phyloP scores from a whole-genome alignment of 2,888 invertebrate species.

The Linnaemya vulpina region DNA sequence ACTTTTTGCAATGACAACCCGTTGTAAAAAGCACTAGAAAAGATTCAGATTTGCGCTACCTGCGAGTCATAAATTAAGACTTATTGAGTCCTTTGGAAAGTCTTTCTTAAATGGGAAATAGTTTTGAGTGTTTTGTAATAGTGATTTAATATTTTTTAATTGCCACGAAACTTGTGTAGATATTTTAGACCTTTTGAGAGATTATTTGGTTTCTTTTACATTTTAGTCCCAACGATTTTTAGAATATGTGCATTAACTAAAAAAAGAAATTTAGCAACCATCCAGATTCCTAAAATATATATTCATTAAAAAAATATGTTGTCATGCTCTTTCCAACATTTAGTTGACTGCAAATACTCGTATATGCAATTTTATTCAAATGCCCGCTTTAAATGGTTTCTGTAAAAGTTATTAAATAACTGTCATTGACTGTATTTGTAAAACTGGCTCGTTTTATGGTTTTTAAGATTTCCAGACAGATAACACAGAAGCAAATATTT shows the following conservation, averaged over 20 bases:
- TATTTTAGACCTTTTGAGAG: constrained; percentile 21
- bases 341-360: background rate
- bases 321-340: constrained; percentile 34
- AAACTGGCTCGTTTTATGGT: constrained; percentile 53
- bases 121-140: background rate
- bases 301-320: constrained; percentile 5
- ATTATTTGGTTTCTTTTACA: background rate
- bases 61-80: too few relatives aligned
- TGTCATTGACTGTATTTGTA: background rate
- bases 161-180: background rate
- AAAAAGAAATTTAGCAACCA: too few relatives aligned
- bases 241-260: too few relatives aligned
- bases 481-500: constrained; percentile 71
- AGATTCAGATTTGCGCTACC: too few relatives aligned
- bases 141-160: background rate
- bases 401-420: constrained; percentile 14
- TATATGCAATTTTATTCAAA: constrained; percentile 34
- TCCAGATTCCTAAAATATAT: constrained; percentile 10
- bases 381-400: constrained; percentile 7
- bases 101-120: too few relatives aligned
- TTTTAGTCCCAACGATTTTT: too few relatives aligned
- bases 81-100: too few relatives aligned
- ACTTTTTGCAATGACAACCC: too few relatives aligned
- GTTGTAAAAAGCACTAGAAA: too few relatives aligned
- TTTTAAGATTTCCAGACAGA: constrained; percentile 68